Evolutionary conservation across 1,140 invertebrate species (phyloP).

Genomic region (Drosophila sechellia): DNA sequence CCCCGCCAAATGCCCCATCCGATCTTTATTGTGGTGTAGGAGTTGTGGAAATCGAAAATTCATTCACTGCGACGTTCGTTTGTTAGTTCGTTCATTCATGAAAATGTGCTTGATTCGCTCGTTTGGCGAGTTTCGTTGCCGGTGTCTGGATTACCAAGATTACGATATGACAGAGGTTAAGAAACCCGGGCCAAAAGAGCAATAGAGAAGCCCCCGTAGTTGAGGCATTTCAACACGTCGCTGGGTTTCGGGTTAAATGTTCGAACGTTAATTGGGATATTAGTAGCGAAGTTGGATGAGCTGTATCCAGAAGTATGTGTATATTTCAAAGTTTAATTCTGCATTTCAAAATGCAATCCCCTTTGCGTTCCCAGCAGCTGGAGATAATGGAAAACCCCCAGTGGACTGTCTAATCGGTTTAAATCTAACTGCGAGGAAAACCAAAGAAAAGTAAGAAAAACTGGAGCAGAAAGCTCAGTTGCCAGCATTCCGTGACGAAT

Average conservation of each 20-base stretch:
- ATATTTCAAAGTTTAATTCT: background rate
- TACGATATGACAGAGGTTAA: conserved; percentile 30
- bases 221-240: conserved; percentile 71
- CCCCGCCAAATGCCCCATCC: conserved; percentile 2
- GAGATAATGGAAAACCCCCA: conserved; percentile 2
- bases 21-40: conserved; percentile 38
- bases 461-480: conserved; percentile 51
- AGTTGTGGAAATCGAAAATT: conserved; percentile 59
- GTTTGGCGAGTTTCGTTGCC: conserved; percentile 61
- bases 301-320: too few species aligned
- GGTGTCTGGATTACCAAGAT: conserved; percentile 32
- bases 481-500: conserved; percentile 25
- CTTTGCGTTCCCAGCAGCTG: conserved; percentile 1
- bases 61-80: conserved; percentile 15
- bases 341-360: background rate
- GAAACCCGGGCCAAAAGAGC: background rate
- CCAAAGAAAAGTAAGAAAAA: conserved; percentile 7
- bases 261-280: conserved; percentile 62
- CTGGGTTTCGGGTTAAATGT: conserved; percentile 52
- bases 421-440: conserved; percentile 20
- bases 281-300: conserved; percentile 1
- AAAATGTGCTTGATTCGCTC: conserved; percentile 50
- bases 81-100: conserved; percentile 61
- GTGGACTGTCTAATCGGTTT: conserved; percentile 55
- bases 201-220: conserved; percentile 9